phyloP scores from a whole-genome alignment of 2,888 invertebrate species.

The Parnassius mnemosyne region DNA sequence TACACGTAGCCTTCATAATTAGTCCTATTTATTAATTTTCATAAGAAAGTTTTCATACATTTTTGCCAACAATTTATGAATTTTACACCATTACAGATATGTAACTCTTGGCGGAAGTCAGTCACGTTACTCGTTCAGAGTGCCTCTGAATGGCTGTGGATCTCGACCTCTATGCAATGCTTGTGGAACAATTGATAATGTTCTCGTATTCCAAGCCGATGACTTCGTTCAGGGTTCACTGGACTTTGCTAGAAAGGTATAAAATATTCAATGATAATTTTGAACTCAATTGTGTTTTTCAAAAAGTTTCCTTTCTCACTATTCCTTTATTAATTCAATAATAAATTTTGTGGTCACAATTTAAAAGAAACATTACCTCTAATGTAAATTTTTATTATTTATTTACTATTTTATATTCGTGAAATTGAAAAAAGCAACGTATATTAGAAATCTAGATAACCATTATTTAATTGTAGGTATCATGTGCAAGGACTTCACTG shows the following conservation, averaged over 20 bases:
- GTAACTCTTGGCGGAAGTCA: constrained; percentile 81
- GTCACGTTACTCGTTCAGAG: constrained; percentile 80
- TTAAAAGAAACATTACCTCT: too few relatives aligned
- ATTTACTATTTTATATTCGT: too few relatives aligned
- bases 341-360: too few relatives aligned
- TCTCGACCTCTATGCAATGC: constrained; percentile 81
- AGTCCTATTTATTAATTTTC: too few relatives aligned
- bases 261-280: background rate
- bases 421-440: too few relatives aligned
- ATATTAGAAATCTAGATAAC: background rate
- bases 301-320: too few relatives aligned
- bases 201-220: constrained; percentile 84
- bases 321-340: too few relatives aligned
- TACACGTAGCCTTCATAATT: too few relatives aligned
- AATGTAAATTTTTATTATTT: too few relatives aligned
- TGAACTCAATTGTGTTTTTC: background rate
- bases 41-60: too few relatives aligned
- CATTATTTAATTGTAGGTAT: constrained; percentile 51
- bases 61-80: too few relatives aligned
- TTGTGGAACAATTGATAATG: constrained; percentile 83
- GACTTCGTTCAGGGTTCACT: constrained; percentile 83
- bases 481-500: constrained; percentile 64
- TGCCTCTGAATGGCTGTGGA: constrained; percentile 84
- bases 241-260: constrained; percentile 83
- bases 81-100: constrained; percentile 66